Base-by-base conservation (phyloP, 2,113 vertebrate genomes). In the Cyprinus carpio region DNA sequence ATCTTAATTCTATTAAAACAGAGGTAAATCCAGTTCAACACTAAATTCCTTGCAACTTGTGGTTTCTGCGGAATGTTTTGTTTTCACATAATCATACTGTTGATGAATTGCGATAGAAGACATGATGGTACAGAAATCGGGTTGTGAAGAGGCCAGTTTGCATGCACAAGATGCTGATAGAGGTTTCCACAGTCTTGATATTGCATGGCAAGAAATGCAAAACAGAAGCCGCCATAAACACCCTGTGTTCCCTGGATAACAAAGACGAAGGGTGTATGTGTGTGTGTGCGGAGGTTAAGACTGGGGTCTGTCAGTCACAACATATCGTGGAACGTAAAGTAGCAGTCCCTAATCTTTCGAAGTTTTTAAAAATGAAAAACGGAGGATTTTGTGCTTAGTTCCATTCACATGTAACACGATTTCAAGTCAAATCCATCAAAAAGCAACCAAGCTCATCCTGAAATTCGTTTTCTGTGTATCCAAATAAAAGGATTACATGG, bases 211-310 rank as follows among this genome's bases (percentile, higher is more conserved):
- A 67, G 84, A 85, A 86, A 93, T 87, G 85, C 87, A 87, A 92
- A 94, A 90, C 94, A 94, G 91, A 94, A 92, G 93, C 85, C 25
- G 91, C 87, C 90, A 89, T 92, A 93, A 95, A 95, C 93, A 94
- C 94, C n/a, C 94, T 94, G 93, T 69, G 91, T 90, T 90, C 89
- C 88, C 86, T 51, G 91, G 84, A 88, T 92, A 91, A 88, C 89
- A 60, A 75, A 49, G 37, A 81, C 87, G 75, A 78, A 88, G 56
- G 1, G 56, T 54, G 72, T 67, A 72, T 84, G 79, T 8, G 60
- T 43, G 40, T 43, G 40, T 51, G 49, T 51, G 49, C 4, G 49
- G 4, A 67, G 16, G 87, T 56, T 79, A 78, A 60, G 49, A 56
- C 76, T 54, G 78, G 43, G 60, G 84, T 74, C 74, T 79, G 80